Evolutionary conservation across 2,113 vertebrate species (phyloP).

Genomic region (Nothocercus nigrocapillus): DNA sequence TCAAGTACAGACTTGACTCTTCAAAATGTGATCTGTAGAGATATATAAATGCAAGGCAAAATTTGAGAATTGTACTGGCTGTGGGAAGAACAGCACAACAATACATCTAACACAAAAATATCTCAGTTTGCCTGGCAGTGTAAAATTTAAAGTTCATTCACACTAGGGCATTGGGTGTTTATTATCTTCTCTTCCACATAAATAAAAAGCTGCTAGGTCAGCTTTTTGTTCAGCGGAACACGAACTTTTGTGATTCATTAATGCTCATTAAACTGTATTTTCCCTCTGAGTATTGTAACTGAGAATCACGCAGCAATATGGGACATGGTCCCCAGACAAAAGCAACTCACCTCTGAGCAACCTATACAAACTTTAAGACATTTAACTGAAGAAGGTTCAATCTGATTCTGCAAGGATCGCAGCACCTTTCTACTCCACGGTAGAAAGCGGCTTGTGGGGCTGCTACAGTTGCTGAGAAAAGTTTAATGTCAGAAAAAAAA

Average conservation of each 20-base stretch:
- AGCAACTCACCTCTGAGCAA: background rate
- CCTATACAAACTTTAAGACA: background rate
- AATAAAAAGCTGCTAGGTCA: background rate
- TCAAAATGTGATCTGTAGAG: background rate
- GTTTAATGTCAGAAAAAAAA: background rate
- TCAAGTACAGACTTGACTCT: background rate
- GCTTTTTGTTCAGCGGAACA: background rate
- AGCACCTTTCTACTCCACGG: background rate
- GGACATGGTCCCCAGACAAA: background rate
- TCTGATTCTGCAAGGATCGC: background rate
- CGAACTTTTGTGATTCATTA: constrained; percentile 26
- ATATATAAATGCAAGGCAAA: background rate
- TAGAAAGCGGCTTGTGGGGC: background rate
- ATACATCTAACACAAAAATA: background rate
- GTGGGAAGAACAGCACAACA: background rate
- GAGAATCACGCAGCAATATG: background rate
- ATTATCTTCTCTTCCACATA: background rate
- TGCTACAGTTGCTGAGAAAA: background rate
- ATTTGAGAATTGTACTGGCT: background rate
- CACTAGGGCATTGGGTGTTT: background rate
- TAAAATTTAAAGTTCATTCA: constrained; percentile 13
- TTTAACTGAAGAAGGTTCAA: background rate
- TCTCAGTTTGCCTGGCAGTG: background rate
- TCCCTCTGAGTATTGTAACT: background rate
- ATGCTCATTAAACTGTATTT: constrained; percentile 2